These are phyloP conservation scores for Xenus cinereus DNA, from an alignment of 2,113 vertebrate genomes.

Conservation along the genomic window DNA sequence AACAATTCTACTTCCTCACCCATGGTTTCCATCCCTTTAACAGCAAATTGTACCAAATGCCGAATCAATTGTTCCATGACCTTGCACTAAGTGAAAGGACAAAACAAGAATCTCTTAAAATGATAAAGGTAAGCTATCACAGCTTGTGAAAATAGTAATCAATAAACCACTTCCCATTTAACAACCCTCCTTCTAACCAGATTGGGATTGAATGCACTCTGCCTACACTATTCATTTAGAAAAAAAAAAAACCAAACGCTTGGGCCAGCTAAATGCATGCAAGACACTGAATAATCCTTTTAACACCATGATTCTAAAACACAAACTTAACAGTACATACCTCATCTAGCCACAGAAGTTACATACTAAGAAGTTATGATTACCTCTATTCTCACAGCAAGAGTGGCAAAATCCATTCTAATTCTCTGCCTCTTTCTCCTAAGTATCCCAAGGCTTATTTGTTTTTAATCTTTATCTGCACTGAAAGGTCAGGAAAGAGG, in stretches of 20 bases:
- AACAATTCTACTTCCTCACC: not conserved
- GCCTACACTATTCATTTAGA: not conserved
- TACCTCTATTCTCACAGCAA: not conserved
- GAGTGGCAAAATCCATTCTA: not conserved
- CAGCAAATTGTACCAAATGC: constrained; percentile 5
- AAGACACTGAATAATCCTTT: not conserved
- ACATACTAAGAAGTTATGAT: not conserved
- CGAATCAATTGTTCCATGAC: constrained; percentile 40
- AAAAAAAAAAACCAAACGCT: not conserved
- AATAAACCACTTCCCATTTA: constrained; percentile 43
- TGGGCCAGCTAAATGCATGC: not conserved
- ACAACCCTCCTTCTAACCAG: not conserved
- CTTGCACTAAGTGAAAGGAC: constrained; percentile 38
- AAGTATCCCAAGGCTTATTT: not conserved
- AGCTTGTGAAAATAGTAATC: not conserved
- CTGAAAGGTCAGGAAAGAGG: not conserved
- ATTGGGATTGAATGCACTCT: not conserved
- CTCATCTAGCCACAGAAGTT: not conserved
- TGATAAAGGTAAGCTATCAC: constrained; percentile 31
- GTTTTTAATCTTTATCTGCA: not conserved
- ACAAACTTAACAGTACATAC: not conserved
- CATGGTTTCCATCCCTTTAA: not conserved
- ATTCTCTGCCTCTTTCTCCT: not conserved
- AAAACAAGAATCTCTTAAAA: constrained; percentile 29
- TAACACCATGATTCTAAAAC: not conserved